These are phyloP conservation scores for Corythornis leucogaster DNA, from an alignment of 2,797 vertebrate species.

Conservation along the genomic window DNA sequence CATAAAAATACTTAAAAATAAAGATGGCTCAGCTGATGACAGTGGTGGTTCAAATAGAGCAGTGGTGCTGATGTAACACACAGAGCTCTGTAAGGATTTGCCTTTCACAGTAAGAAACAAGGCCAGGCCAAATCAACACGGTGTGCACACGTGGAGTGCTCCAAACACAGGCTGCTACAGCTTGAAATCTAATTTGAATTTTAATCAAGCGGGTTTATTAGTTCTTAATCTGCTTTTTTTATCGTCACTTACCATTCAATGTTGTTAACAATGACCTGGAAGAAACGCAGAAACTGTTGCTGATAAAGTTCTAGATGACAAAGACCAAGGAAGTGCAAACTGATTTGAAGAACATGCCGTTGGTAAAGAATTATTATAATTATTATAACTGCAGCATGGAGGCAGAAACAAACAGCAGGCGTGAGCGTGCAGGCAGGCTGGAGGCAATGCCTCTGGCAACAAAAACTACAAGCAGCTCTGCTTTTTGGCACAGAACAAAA, in stretches of 20 bases:
- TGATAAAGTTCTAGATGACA: conserved; percentile 12
- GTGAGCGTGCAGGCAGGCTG: background rate
- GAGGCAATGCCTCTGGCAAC: background rate
- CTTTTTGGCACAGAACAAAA: background rate
- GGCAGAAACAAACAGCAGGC: background rate
- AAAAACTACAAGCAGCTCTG: background rate
- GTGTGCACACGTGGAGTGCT: background rate
- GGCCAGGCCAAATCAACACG: background rate
- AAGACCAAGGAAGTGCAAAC: background rate
- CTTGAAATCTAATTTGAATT: conserved; percentile 11
- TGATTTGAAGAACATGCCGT: background rate
- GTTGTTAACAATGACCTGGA: conserved; percentile 28
- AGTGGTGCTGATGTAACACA: background rate
- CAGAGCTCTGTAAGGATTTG: background rate
- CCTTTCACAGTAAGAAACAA: background rate
- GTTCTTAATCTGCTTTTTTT: background rate
- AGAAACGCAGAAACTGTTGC: conserved; percentile 5
- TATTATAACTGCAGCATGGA: background rate
- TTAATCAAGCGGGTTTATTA: conserved; percentile 10
- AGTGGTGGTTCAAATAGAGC: background rate
- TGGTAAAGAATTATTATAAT: background rate
- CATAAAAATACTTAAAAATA: background rate
- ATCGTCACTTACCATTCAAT: background rate
- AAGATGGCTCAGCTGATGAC: background rate
- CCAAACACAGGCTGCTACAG: background rate